Evolutionary conservation across 2,113 vertebrate genomes (phyloP).

Genomic region (Oxyruncus cristatus): DNA sequence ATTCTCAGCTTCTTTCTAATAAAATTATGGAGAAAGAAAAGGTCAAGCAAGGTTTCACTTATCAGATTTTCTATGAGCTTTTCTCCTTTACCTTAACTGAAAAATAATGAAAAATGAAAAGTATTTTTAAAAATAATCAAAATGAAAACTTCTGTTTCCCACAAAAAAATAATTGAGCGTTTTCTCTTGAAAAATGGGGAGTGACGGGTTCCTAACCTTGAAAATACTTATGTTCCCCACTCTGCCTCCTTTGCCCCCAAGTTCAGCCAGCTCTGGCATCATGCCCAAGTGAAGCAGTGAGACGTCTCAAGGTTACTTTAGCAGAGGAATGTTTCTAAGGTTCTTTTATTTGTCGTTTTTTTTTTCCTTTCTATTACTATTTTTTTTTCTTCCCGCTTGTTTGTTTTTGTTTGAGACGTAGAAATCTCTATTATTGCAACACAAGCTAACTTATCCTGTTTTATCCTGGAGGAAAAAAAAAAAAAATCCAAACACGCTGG

Average conservation of each 20-base stretch:
- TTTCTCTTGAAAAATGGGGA: not conserved
- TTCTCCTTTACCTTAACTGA: not conserved
- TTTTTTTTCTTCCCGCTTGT: not conserved
- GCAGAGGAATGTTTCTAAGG: not conserved
- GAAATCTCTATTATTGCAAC: not conserved
- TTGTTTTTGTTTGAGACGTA: not conserved
- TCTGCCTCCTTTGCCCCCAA: not conserved
- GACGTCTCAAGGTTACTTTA: not conserved
- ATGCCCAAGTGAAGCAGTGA: not conserved
- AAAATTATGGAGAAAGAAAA: constrained; percentile 14
- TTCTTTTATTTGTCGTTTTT: not conserved
- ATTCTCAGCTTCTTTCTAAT: constrained; percentile 19
- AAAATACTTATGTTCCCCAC: not conserved
- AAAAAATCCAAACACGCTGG: not conserved
- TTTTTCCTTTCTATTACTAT: not conserved
- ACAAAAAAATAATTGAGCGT: not conserved
- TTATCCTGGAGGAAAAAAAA: not conserved
- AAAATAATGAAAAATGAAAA: not conserved
- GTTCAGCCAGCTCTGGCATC: not conserved
- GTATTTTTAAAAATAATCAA: not conserved
- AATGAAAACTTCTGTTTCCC: not conserved
- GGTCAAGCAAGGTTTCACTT: constrained; percentile 15
- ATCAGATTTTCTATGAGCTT: not conserved
- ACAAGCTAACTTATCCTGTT: not conserved
- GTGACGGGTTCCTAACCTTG: not conserved